These are phyloP conservation scores for Mactromeris polynyma DNA, from an alignment of 2,888 invertebrate species.

Conservation along the genomic window DNA sequence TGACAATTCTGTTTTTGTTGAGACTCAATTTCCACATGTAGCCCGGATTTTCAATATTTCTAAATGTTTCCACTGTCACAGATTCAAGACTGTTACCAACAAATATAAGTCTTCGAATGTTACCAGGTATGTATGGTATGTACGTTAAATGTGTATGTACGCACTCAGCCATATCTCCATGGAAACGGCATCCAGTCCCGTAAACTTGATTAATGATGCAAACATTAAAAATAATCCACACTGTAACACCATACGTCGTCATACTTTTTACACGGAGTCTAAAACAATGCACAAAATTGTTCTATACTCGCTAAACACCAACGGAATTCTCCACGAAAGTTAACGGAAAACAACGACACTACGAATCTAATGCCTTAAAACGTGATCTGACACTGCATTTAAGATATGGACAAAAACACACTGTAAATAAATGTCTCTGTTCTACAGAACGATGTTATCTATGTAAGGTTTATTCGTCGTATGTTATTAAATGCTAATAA, in stretches of 20 bases:
- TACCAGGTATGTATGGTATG: background rate
- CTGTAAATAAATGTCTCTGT: no score
- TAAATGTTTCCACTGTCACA: conserved; percentile 6
- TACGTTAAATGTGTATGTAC: background rate
- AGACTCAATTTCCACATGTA: background rate
- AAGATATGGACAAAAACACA: no score
- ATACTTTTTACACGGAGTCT: no score
- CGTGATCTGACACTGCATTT: no score
- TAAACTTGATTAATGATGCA: background rate
- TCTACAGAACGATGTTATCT: no score
- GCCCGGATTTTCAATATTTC: background rate
- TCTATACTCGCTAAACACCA: no score
- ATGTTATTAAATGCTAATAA: no score
- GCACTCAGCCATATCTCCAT: background rate
- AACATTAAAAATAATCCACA: background rate
- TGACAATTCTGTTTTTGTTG: background rate
- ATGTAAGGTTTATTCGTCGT: no score
- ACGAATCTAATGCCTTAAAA: no score
- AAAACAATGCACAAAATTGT: no score
- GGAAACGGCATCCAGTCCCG: background rate
- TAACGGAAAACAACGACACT: no score
- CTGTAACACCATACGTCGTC: background rate
- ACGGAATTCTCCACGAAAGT: no score
- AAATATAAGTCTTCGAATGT: background rate
- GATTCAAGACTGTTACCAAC: background rate